phyloP scores from a whole-genome alignment of 2,888 invertebrate genomes.

The Hyalella azteca region DNA sequence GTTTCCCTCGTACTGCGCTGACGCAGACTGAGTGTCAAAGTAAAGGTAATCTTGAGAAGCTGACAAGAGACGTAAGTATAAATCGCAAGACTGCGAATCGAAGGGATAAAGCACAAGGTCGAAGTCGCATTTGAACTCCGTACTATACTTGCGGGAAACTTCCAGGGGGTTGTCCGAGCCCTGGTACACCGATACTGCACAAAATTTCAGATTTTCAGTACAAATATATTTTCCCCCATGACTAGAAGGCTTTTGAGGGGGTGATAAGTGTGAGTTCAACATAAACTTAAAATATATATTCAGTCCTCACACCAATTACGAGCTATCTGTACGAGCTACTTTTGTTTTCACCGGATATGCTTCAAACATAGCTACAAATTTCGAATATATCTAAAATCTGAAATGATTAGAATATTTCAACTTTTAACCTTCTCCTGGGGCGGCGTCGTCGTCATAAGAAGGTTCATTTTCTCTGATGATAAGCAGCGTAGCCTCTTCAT shows the following conservation, averaged over 20 bases:
- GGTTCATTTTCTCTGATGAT: constrained; percentile 26
- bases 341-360: too few relatives aligned
- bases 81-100: constrained; percentile 50
- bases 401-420: too few relatives aligned
- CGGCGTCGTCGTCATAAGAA: constrained; percentile 34
- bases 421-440: constrained; percentile 53
- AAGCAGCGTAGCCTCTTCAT: constrained; percentile 41
- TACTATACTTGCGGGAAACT: constrained; percentile 52
- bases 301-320: too few relatives aligned
- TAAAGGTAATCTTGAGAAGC: constrained; percentile 50
- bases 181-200: constrained; percentile 48
- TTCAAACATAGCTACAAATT: too few relatives aligned
- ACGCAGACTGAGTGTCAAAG: constrained; percentile 42
- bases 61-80: constrained; percentile 51
- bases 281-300: too few relatives aligned
- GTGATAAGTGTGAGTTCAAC: too few relatives aligned
- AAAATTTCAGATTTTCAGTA: neutral
- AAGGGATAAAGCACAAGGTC: constrained; percentile 54
- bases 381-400: too few relatives aligned
- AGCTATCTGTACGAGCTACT: too few relatives aligned
- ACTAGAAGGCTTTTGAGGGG: too few relatives aligned
- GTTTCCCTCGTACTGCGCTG: constrained; percentile 41
- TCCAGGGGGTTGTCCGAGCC: constrained; percentile 51
- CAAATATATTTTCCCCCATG: too few relatives aligned
- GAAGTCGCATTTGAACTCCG: constrained; percentile 48